A percentile compares a stretch with the other conserved stretches of the same genome.
Conservation (phyloP, 1,140 invertebrate genomes). For the Hylyphantes graminicola region DNA sequence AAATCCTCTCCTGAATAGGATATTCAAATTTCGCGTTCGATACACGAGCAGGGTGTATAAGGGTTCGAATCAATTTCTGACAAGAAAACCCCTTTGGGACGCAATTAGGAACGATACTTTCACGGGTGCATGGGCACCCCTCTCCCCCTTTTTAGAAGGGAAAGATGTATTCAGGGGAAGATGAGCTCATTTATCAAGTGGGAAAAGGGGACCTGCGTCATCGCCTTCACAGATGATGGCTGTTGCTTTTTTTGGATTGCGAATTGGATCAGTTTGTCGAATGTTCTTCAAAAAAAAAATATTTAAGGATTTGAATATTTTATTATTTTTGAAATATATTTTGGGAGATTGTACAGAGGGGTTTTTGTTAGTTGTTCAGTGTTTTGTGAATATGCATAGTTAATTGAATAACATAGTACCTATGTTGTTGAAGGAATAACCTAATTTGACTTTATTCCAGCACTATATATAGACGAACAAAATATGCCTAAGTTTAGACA, state of each 20-base stretch:
- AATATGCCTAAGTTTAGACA: too few relatives aligned
- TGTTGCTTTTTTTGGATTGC: constrained; percentile 20
- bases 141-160: constrained; percentile 6
- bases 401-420: too few relatives aligned
- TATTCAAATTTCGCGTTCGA: constrained; percentile 39
- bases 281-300: too few relatives aligned
- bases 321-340: too few relatives aligned
- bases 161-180: constrained; percentile 37
- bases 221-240: constrained; percentile 14
- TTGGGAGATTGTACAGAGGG: too few relatives aligned
- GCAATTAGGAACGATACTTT: constrained; percentile 52
- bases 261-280: not conserved
- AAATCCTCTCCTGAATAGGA: constrained; percentile 41
- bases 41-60: constrained; percentile 6
- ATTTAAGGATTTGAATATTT: too few relatives aligned
- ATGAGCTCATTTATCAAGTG: constrained; percentile 51
- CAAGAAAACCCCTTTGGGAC: constrained; percentile 34
- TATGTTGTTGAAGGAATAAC: too few relatives aligned
- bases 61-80: constrained; percentile 54
- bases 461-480: too few relatives aligned
- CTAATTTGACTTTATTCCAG: too few relatives aligned
- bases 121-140: not conserved
- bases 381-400: too few relatives aligned
- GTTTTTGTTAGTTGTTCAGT: too few relatives aligned
- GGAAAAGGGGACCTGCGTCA: constrained; percentile 20